Base-by-base conservation (phyloP, 2,113 vertebrate genomes). In the Ptyas mucosa region DNA sequence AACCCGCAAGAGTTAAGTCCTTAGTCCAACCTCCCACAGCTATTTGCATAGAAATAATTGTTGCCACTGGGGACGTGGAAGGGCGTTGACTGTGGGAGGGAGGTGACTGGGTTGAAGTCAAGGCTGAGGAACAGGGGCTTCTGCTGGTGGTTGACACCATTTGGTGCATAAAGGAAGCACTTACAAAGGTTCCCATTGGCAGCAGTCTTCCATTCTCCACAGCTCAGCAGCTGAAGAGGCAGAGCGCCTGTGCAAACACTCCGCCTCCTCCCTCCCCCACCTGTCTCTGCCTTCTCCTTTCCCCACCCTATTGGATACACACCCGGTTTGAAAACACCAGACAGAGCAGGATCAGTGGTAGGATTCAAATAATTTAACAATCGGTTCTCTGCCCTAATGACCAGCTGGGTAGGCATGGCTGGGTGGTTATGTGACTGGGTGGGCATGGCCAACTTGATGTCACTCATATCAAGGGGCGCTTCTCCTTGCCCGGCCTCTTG, bases 21-120 rank as follows among this genome's bases (percentile, higher is more conserved):
- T 94, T 93, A 24, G 95, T 93, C 95, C 96, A 88, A 91, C 91
- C 93, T 87, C 91, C 85, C 64, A 91, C 23, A 29, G 90, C 51
- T 29, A 95, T 97, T 97, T 96, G 94, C 96, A 94, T 95, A 96
- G 97, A 96, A 96, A 96, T 95, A 95, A 95, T 69, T 94, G 93
- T 95, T 51, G 90, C n/a, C 8, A 51, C 46, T 12, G 24, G 18
- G 8, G 61, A 39, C 93, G 52, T 21, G 1, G 53, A 18, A 15
- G 8, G 21, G 43, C 11, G 14, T 39, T 43, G 18, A 3, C 29
- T 11, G 64, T 7, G 2, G 29, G 57, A 21, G 91, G 21, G 23
- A 43, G 43, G 43, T 3, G 43, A 43, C 43, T 43, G 43, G 43
- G 43, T 43, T 43, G 43, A 43, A 43, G 43, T 43, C 43, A 43